Evolutionary conservation across 2,797 vertebrate species (phyloP), one percentile per base, ranked within the genome.

Genomic region (Lagocephalus sceleratus): DNA sequence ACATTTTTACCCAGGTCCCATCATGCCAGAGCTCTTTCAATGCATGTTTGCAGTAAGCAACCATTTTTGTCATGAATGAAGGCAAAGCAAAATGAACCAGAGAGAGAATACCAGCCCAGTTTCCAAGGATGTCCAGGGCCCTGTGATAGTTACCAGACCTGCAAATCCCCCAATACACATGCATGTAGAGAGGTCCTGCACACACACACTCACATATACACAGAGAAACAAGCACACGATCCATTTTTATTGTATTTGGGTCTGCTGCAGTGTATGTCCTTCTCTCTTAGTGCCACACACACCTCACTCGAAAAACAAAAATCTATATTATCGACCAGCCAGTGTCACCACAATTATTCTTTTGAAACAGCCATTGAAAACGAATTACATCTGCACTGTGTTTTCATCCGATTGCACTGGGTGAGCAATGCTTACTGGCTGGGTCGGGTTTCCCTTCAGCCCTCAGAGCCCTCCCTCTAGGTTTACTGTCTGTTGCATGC

Each of bases 281-380:
- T 90, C 93, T 93, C 93, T 87, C 93, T 95, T 94, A 94, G 94
- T 91, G 90, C 92, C 94, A 96, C 95, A 96, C 94, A 95, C 95
- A 95, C 42, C 91, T 91, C 93, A 93, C 94, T 95, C 92, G 32
- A 92, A 96, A 98, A 98, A 98, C 94, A 94, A 94, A 96, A 97
- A 98, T 98, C 96, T 88, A 99, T 98, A 96, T 83, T 96, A 99
- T 99, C 92, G 97, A 99, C 93, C 92, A 77, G 81, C 59, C 93
- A 91, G 93, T 98, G 97, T 99, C 95, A 98, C 97, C 94, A 97
- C 97, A 99, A 98, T 99, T 98, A 98, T 98, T 99, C 97, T 99
- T 98, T 97, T 96, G 95, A 98, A 99, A 97, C 95, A 96, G 95
- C 94, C 97, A 98, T 98, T 98, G 96, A 97, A 98, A 98, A 99